phyloP scores from a whole-genome alignment of 2,888 invertebrate species.

The Pycnomerus fuliginosus region DNA sequence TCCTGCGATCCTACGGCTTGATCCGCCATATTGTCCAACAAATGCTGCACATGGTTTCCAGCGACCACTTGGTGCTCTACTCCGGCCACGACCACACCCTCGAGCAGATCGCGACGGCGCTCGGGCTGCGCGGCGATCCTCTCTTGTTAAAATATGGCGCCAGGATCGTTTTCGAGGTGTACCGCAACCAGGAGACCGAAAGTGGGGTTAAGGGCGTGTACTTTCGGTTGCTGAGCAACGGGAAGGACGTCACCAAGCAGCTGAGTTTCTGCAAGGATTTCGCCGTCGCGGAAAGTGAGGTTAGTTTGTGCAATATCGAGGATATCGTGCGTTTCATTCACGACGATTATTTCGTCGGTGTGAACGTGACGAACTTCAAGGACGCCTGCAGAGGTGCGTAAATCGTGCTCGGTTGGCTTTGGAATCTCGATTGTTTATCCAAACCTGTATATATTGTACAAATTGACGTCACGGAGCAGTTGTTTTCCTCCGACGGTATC shows the following conservation, averaged over 20 bases:
- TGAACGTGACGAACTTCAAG: constrained; percentile 87
- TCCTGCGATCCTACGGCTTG: constrained; percentile 79
- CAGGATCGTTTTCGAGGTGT: constrained; percentile 84
- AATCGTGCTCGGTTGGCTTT: no score
- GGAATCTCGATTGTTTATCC: constrained; percentile 9
- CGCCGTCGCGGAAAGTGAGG: constrained; percentile 56
- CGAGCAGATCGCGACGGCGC: constrained; percentile 76
- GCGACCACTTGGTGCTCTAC: constrained; percentile 48
- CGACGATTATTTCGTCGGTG: constrained; percentile 78
- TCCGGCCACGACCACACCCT: constrained; percentile 93
- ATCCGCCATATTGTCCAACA: constrained; percentile 79
- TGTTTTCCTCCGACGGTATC: no score
- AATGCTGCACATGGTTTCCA: constrained; percentile 70
- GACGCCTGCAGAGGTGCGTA: constrained; percentile 65
- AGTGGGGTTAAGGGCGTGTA: constrained; percentile 66
- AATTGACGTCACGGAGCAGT: no score
- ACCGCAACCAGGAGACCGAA: constrained; percentile 57
- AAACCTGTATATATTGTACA: no score
- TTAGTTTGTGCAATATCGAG: constrained; percentile 78
- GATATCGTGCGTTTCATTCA: constrained; percentile 84
- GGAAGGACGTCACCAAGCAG: constrained; percentile 79
- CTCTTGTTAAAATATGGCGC: constrained; percentile 83
- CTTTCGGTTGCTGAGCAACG: constrained; percentile 82
- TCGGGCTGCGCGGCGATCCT: constrained; percentile 68
- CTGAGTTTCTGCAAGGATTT: constrained; percentile 76